Base-by-base conservation (phyloP, 53 echinoderm and acorn worm species). In the Stichopus horrens region DNA sequence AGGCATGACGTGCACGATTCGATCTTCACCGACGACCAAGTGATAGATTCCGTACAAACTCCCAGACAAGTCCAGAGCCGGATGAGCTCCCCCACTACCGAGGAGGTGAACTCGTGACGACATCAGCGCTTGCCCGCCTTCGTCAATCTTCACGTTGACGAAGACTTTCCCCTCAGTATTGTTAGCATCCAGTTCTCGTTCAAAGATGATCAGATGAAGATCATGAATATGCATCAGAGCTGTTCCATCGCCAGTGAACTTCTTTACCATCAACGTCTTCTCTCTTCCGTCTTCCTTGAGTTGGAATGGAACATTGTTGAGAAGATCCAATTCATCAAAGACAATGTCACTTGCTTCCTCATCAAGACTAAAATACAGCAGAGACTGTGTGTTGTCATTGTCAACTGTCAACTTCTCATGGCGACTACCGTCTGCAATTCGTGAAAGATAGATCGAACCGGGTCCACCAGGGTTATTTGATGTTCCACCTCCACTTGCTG, bases 211-310 rank as follows among this genome's bases (percentile, higher is more conserved):
- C 9, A 88, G 91, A 16, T 96, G 96, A 7, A 90, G 81, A 8
- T 73, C 16, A 83, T 94, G 96, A 76, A 96, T 91, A 76, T 96
- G 96, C 57, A 96, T 91, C 73, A 96, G 77, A 67, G 91, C 94
- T 53, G 94, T 92, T n/a, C 94, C 94, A 89, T 96, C 96, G 11
- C 96, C 96, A 52, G 93, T 93, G 14, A 96, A 90, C 76, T 90
- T 94, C 55, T 89, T 83, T 55, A 96, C 88, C 76, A 93, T 88
- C 37, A 96, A 91, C 4, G 54, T 78, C 53, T 76, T 75, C 18
- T 76, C 52, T 21, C 58, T 65, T 7, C 86, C 88, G 88, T 93
- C 96, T 16, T 86, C 78, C n/a, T 79, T 19, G 23, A 96, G 85
- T 5, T 96, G 91, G 79, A 96, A 96, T n/a, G 92, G 76, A 4